Evolutionary conservation across 1,140 invertebrate species (phyloP).

Genomic region (Drosophila setifemur): DNA sequence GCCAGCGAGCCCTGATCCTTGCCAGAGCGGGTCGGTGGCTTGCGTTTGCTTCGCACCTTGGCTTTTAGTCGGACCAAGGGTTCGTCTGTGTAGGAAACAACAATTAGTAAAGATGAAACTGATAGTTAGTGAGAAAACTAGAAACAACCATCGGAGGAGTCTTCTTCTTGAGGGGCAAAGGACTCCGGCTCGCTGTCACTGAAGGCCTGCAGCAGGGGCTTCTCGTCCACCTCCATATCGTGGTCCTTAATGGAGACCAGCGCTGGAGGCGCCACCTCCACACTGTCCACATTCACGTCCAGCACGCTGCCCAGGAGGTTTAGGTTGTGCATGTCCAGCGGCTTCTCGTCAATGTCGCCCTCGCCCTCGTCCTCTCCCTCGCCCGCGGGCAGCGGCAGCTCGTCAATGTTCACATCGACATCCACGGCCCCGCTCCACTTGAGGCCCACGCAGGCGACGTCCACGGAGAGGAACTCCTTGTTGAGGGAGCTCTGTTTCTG

Average conservation of each 20-base stretch:
- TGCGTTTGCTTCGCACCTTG: slow-evolving; percentile 33
- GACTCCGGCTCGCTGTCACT: slow-evolving; percentile 20
- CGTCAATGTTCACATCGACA: slow-evolving; percentile 62
- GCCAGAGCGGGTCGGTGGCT: background rate
- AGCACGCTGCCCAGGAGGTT: slow-evolving; percentile 61
- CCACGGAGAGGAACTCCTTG: slow-evolving; percentile 69
- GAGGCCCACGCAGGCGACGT: slow-evolving; percentile 58
- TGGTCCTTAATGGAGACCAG: slow-evolving; percentile 13
- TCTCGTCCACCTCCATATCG: background rate
- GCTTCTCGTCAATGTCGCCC: slow-evolving; percentile 63
- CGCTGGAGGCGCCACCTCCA: slow-evolving; percentile 32
- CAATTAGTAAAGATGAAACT: background rate
- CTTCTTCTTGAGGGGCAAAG: background rate
- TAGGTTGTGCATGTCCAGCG: slow-evolving; percentile 64
- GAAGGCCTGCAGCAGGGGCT: background rate
- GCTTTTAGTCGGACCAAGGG: slow-evolving; percentile 51
- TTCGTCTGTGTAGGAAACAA: slow-evolving; percentile 35
- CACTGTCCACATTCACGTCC: slow-evolving; percentile 67
- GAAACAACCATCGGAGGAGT: slow-evolving; percentile 32
- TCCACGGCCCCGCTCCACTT: slow-evolving; percentile 62
- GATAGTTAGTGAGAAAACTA: background rate
- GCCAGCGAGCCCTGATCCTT: slow-evolving; percentile 6
- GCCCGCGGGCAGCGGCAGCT: slow-evolving; percentile 43
- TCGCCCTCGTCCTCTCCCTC: no score
- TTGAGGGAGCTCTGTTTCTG: slow-evolving; percentile 68